phyloP scores from a whole-genome alignment of 2,113 vertebrate species.

The Rhinichthys klamathensis region DNA sequence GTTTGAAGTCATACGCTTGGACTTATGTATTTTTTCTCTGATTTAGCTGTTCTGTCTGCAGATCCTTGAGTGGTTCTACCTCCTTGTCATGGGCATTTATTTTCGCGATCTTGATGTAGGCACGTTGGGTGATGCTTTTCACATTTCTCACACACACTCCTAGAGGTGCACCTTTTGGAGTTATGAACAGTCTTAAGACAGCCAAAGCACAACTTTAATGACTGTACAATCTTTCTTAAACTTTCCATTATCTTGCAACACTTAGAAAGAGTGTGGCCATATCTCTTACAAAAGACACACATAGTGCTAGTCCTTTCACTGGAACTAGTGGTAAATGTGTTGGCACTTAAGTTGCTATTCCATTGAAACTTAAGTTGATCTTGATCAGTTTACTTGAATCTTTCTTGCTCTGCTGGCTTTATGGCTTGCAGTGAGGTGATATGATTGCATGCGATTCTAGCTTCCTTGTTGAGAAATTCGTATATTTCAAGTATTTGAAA shows the following conservation, averaged over 20 bases:
- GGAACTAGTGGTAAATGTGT: background rate
- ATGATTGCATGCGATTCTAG: slow-evolving; percentile 44
- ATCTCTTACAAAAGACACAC: slow-evolving; percentile 45
- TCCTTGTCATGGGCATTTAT: background rate
- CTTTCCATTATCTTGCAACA: slow-evolving; percentile 18
- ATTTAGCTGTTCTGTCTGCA: background rate
- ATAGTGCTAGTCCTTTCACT: slow-evolving; percentile 30
- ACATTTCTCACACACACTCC: background rate
- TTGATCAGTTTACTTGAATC: background rate
- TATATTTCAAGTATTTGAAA: slow-evolving; percentile 38
- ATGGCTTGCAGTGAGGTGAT: slow-evolving; percentile 49
- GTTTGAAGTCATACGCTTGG: background rate
- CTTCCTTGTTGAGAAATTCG: slow-evolving; percentile 28
- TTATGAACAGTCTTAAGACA: no score
- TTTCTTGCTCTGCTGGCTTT: slow-evolving; percentile 44
- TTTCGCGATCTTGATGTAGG: slow-evolving; percentile 41
- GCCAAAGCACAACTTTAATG: no score
- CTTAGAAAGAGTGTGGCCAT: slow-evolving; percentile 40
- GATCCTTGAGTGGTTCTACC: background rate
- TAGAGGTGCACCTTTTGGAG: no score
- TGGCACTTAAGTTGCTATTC: no score
- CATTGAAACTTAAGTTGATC: slow-evolving; percentile 5
- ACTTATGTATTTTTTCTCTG: background rate
- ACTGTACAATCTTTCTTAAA: slow-evolving; percentile 49
- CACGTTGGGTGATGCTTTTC: slow-evolving; percentile 44